Percentiles rank a stretch among this genome's conserved stretches.
Evolutionary conservation across 2,797 vertebrate genomes (phyloP).

Genomic region (Sebastes taczanowskii): DNA sequence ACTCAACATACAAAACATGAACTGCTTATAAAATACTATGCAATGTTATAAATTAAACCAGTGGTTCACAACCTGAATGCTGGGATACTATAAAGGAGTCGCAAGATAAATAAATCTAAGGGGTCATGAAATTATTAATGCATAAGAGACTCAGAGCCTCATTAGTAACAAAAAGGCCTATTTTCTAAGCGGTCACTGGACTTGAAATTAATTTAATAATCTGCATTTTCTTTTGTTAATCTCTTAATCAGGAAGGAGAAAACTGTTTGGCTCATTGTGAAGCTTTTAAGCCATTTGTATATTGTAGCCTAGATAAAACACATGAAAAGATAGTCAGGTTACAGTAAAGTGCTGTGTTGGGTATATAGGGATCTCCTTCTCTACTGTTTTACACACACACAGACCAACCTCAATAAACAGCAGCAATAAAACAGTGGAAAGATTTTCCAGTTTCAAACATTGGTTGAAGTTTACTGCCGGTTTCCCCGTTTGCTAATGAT

Average conservation of each 20-base stretch:
- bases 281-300: not conserved
- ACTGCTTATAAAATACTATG: not conserved
- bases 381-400: not conserved
- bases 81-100: not conserved
- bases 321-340: not conserved
- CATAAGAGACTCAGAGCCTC: not conserved
- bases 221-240: not conserved
- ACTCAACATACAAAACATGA: not conserved
- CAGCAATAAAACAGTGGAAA: not conserved
- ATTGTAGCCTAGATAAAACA: not conserved
- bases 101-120: not conserved
- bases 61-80: not conserved
- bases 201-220: not conserved
- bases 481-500: slow-evolving; percentile 16
- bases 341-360: not conserved
- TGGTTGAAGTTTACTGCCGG: not conserved
- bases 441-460: not conserved
- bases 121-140: not conserved
- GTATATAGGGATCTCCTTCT: not conserved
- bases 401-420: not conserved
- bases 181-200: not conserved
- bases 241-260: not conserved
- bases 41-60: not conserved
- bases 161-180: not conserved
- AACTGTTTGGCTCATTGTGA: not conserved